Percentiles rank a stretch among this genome's conserved stretches.
These are phyloP conservation scores for Lindbergichthys nudifrons DNA, from an alignment of 2,797 vertebrate genomes.

Conservation along the genomic window DNA sequence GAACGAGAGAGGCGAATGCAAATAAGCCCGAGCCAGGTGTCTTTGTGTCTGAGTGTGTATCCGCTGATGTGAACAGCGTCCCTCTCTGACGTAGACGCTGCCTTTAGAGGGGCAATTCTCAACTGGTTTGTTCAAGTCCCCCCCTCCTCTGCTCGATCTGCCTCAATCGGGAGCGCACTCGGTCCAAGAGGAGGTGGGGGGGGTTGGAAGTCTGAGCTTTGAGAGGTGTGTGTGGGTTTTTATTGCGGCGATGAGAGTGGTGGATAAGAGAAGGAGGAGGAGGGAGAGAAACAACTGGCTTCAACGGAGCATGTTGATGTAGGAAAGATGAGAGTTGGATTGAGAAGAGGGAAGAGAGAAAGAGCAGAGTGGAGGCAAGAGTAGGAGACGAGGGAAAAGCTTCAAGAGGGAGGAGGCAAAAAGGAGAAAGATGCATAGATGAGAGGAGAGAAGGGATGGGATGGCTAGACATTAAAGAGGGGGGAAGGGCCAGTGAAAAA, in stretches of 20 bases:
- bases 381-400: slow-evolving; percentile 8
- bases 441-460: background rate
- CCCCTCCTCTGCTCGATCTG: slow-evolving; percentile 14
- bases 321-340: slow-evolving; percentile 20
- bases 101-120: slow-evolving; percentile 66
- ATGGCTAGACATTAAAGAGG: slow-evolving; percentile 4
- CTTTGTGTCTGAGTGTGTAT: slow-evolving; percentile 77
- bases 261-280: slow-evolving; percentile 30
- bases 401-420: slow-evolving; percentile 21
- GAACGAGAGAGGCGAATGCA: slow-evolving; percentile 46
- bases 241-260: slow-evolving; percentile 62
- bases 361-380: slow-evolving; percentile 15
- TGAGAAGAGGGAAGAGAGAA: background rate
- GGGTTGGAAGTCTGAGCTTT: slow-evolving; percentile 47
- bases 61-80: slow-evolving; percentile 69
- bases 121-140: slow-evolving; percentile 45
- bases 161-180: slow-evolving; percentile 55
- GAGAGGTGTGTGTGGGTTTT: slow-evolving; percentile 49
- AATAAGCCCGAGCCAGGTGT: slow-evolving; percentile 70
- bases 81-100: slow-evolving; percentile 70
- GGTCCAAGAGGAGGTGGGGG: slow-evolving; percentile 51
- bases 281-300: slow-evolving; percentile 35
- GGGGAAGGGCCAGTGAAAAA: slow-evolving; percentile 10
- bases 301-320: slow-evolving; percentile 14
- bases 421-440: slow-evolving; percentile 14